Conservation (phyloP, 1,140 invertebrate genomes). For the Zelostemma sp. region DNA sequence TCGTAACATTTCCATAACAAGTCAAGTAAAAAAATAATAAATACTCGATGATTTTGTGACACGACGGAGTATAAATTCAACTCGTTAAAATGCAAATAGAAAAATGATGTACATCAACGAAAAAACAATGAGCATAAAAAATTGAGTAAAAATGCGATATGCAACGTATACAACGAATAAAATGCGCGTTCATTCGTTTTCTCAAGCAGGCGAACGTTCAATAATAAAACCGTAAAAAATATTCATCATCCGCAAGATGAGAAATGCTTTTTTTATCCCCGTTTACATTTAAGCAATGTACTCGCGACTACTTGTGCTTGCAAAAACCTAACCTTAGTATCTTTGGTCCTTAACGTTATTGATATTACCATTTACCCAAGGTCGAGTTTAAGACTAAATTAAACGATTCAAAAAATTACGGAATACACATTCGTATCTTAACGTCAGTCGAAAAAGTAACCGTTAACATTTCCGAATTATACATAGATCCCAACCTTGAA, state of each 20-base stretch:
- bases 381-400: too few species aligned
- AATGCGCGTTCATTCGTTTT: constrained; percentile 24
- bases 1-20: neutral
- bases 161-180: constrained; percentile 13
- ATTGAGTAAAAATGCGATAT: neutral
- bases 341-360: constrained; percentile 69
- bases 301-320: constrained; percentile 18
- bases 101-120: constrained; percentile 10
- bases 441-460: neutral
- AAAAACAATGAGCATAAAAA: constrained; percentile 21
- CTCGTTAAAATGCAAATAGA: neutral
- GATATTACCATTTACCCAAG: constrained; percentile 25
- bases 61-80: neutral
- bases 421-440: neutral
- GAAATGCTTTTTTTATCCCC: constrained; percentile 13
- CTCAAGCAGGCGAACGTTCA: constrained; percentile 9
- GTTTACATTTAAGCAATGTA: constrained; percentile 6
- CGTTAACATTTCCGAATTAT: neutral
- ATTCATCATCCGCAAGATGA: constrained; percentile 10
- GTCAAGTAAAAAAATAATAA: neutral
- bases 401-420: neutral
- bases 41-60: neutral
- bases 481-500: neutral
- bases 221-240: constrained; percentile 34
- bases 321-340: constrained; percentile 59